phyloP scores from a whole-genome alignment of 2,888 invertebrate species.

The Eurytoma adleriae region DNA sequence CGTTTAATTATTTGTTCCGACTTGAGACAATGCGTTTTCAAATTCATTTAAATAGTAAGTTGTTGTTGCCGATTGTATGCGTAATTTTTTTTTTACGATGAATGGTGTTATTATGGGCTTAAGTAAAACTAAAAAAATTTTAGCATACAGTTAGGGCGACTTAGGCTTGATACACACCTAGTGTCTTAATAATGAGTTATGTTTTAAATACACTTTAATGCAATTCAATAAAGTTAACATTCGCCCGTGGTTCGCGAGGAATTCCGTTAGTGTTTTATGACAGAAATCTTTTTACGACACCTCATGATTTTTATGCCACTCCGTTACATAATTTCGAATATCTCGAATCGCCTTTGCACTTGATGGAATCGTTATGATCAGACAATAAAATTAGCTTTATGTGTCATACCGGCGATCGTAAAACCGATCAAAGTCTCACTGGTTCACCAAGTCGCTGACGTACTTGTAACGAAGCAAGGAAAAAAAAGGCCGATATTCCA shows the following conservation, averaged over 20 bases:
- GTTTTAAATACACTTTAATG: conserved; percentile 50
- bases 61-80: no score
- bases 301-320: conserved; percentile 10
- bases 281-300: conserved; percentile 44
- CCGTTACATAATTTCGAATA: conserved; percentile 25
- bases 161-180: not conserved
- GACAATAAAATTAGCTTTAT: conserved; percentile 34
- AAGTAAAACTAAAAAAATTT: no score
- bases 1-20: conserved; percentile 16
- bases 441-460: not conserved
- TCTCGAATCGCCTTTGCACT: not conserved
- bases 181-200: conserved; percentile 25
- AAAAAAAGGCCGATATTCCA: no score
- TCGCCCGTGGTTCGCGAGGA: conserved; percentile 13
- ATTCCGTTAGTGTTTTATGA: conserved; percentile 49
- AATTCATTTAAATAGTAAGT: no score
- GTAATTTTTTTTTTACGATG: no score
- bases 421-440: not conserved
- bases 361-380: conserved; percentile 12
- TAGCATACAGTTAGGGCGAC: no score
- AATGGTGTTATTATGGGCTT: no score
- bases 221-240: conserved; percentile 34
- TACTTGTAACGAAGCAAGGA: no score
- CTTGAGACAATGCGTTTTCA: no score
- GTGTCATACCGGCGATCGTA: not conserved